Evolutionary conservation across 2,113 vertebrate species (phyloP), one percentile per base, ranked within the genome.

Genomic region (Zingel zingel): DNA sequence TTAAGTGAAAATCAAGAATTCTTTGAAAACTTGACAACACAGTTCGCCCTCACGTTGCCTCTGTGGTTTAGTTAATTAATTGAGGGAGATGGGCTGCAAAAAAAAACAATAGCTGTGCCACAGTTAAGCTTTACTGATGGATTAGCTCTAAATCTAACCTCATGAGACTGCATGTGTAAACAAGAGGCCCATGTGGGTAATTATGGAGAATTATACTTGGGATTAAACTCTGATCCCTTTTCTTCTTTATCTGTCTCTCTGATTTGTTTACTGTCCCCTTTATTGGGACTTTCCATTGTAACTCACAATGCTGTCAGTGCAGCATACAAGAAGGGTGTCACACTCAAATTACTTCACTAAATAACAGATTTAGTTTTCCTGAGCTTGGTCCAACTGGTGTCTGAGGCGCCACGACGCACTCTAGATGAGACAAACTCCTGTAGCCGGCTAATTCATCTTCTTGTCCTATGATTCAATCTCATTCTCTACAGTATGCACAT

Each of bases 81-180:
- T 69, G 16, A 53, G 3, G 25, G 54, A 56, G 58, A 59, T 36
- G 11, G 19, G 6, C 63, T 69, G 25, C 19, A 78, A 54, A 69
- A 56, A 63, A 48, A 63, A 79, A 53, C 59, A 82, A 62, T 62
- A 75, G 66, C 66, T 53, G 18, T 53, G 50, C 65, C 61, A 50
- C 82, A 71, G 84, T 87, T 88, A 85, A 86, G 72, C 87, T 77
- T 50, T 61, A 70, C 66, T 90, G 84, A 91, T 85, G 79, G 78
- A 90, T 92, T 89, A 85, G 70, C 76, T 81, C 74, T 79, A 73
- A 88, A 75, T 65, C 79, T 87, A 88, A 91, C 81, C 89, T 90
- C 89, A 90, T 86, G 88, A 90, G 86, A 77, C 80, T 79, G 79
- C 76, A 71, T 91, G 87, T 88, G 89, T 90, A 93, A 90, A 93